These are phyloP conservation scores for Plectropomus leopardus DNA, from an alignment of 2,113 vertebrate species.

Conservation along the genomic window DNA sequence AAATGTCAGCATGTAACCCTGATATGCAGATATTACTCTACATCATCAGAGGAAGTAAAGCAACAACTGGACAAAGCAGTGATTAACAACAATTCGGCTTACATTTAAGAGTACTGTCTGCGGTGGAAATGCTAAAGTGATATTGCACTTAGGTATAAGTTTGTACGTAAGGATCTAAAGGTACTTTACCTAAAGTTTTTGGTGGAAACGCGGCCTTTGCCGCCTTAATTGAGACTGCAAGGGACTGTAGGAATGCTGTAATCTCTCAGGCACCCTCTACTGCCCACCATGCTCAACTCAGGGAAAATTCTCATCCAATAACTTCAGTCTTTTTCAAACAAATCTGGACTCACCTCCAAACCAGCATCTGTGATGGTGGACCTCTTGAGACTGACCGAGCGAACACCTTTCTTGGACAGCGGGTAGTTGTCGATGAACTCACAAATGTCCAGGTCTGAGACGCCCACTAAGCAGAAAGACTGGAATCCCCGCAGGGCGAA, in stretches of 20 bases:
- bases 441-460: slow-evolving; percentile 99
- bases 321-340: not conserved
- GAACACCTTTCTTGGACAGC: slow-evolving; percentile 97
- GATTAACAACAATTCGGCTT: no score
- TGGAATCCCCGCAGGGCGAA: slow-evolving; percentile 96
- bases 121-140: no score
- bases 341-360: slow-evolving; percentile 90
- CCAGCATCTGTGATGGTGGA: slow-evolving; percentile 98
- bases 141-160: no score
- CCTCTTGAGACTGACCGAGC: slow-evolving; percentile 97
- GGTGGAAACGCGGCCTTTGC: no score
- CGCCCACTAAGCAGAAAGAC: slow-evolving; percentile 96
- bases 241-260: not conserved
- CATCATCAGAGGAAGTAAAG: no score
- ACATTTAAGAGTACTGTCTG: no score
- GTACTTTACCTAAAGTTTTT: no score
- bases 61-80: no score
- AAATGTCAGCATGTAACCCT: no score
- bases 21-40: no score
- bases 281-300: not conserved
- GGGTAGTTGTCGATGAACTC: slow-evolving; percentile 99
- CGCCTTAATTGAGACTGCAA: not conserved
- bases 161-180: no score
- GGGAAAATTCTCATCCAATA: not conserved
- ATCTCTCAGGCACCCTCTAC: not conserved